These are phyloP conservation scores for Idaea dimidiata DNA, from an alignment of 2,888 invertebrate species.

Conservation along the genomic window DNA sequence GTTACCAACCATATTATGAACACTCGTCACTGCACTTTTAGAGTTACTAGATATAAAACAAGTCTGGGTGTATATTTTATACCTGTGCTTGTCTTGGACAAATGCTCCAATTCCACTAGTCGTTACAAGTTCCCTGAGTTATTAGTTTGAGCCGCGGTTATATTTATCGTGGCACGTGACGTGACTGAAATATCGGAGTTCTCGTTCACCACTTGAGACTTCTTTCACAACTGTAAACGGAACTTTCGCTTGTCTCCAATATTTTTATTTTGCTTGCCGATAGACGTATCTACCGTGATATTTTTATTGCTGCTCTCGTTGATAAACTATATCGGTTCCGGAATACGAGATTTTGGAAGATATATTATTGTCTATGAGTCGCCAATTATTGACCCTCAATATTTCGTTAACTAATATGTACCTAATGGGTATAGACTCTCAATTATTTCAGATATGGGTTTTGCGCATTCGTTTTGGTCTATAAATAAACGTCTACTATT, in stretches of 20 bases:
- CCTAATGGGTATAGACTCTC: no score
- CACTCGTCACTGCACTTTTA: background rate
- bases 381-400: background rate
- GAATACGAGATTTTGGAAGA: background rate
- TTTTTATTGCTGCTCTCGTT: slow-evolving; percentile 2
- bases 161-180: slow-evolving; percentile 47
- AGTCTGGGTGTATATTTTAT: slow-evolving; percentile 26
- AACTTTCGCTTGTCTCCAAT: slow-evolving; percentile 20
- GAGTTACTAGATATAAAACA: background rate
- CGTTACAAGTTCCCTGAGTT: slow-evolving; percentile 44
- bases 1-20: background rate
- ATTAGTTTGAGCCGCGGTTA: slow-evolving; percentile 41
- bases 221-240: slow-evolving; percentile 18
- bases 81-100: slow-evolving; percentile 26
- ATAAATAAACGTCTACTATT: no score
- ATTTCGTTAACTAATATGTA: background rate
- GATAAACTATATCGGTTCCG: background rate
- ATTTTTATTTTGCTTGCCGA: slow-evolving; percentile 9
- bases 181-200: slow-evolving; percentile 45
- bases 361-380: no score
- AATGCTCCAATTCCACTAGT: slow-evolving; percentile 40
- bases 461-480: no score
- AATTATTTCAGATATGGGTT: no score
- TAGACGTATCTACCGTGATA: slow-evolving; percentile 1
- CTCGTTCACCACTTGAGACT: slow-evolving; percentile 19